Evolutionary conservation across 37 sponge, comb jelly and placozoan species (phyloP).

Genomic region (Aphrocallistes beatrix): DNA sequence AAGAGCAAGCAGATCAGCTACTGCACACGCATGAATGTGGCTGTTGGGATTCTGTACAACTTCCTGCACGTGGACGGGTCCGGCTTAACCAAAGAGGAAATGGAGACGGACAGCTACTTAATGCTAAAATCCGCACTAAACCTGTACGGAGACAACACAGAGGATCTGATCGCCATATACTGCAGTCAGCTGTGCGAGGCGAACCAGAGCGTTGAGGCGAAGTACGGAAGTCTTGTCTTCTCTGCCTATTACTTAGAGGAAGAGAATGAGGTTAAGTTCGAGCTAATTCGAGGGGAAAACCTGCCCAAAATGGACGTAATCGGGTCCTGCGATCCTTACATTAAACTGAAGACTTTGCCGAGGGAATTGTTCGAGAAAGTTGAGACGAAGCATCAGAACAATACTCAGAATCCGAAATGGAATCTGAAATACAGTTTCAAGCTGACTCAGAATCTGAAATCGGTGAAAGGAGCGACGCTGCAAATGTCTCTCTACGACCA

Average conservation of each 20-base stretch:
- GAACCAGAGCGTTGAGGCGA: not conserved
- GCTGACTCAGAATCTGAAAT: not conserved
- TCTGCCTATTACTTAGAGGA: not conserved
- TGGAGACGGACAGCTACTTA: not conserved
- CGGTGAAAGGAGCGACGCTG: not conserved
- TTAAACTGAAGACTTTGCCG: not conserved
- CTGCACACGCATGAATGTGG: not conserved
- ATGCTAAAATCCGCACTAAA: not conserved
- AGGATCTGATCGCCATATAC: constrained; percentile 10
- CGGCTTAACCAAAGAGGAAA: not conserved
- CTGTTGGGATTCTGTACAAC: not conserved
- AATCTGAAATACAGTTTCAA: not conserved
- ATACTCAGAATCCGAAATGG: not conserved
- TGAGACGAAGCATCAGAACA: not conserved
- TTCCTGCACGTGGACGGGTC: not conserved
- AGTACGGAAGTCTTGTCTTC: not conserved
- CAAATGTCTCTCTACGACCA: not conserved
- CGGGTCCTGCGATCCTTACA: not conserved
- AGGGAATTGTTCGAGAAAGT: not conserved
- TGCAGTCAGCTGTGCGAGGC: not conserved
- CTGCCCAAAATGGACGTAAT: constrained; percentile 7
- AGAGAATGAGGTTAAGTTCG: not conserved
- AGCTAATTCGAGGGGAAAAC: not conserved
- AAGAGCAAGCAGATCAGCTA: not conserved
- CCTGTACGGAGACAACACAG: constrained; percentile 15